Conservation (phyloP, 2,113 vertebrate genomes). For the Myotis brandtii region DNA sequence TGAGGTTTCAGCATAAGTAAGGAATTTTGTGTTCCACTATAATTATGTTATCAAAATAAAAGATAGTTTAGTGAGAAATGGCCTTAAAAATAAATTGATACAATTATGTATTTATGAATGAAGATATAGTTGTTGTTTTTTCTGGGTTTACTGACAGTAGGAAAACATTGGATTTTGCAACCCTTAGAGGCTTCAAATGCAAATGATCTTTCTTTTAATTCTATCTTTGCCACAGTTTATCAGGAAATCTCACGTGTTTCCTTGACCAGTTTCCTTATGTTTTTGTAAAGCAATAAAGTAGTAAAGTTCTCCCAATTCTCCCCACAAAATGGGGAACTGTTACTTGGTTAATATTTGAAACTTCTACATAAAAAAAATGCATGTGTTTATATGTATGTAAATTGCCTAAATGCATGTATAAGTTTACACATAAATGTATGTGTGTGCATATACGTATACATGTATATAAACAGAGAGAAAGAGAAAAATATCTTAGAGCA, state of each 20-base stretch:
- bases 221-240: constrained; percentile 72
- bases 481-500: neutral
- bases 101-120: constrained; percentile 78
- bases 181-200: constrained; percentile 70
- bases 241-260: constrained; percentile 46
- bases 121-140: constrained; percentile 74
- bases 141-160: constrained; percentile 43
- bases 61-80: constrained; percentile 78
- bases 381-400: neutral
- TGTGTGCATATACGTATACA: neutral
- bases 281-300: neutral
- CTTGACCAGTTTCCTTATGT: constrained; percentile 38
- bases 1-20: constrained; percentile 71
- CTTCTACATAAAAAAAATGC: neutral
- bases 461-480: neutral
- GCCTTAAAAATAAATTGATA: constrained; percentile 78
- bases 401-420: neutral
- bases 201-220: constrained; percentile 74
- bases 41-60: constrained; percentile 84
- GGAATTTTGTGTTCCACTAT: constrained; percentile 79
- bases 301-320: neutral
- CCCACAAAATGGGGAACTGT: neutral
- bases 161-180: constrained; percentile 74
- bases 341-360: neutral
- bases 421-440: neutral